Base-by-base conservation (phyloP, 2,888 invertebrate species). In the Caenorhabditis plicata region DNA sequence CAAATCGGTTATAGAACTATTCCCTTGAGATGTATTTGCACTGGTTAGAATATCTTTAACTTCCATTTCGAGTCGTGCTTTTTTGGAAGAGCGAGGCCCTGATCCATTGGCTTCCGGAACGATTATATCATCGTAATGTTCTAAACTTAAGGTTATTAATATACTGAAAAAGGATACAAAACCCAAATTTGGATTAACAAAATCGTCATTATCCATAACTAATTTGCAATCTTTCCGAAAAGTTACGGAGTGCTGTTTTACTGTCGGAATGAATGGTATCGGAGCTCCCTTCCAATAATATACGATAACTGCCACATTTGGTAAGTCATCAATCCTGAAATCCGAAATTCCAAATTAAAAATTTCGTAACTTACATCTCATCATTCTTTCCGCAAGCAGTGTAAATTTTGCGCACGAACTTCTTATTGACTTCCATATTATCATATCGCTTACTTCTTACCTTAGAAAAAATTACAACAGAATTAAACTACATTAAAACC, bases 251-350 rank as follows among this genome's bases (percentile, higher is more conserved):
- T 55, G 54, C 27, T 61, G 61, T 23, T 55, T 54, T 20, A 39
- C 43, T 4, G 19, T 25, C 17, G 61, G 61, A 4, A 39, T 44
- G 22, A 61, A 61, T 13, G 25, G 33, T 11, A 61, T 55, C 11
- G 72, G 69, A 3, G 68, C 70, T 8, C 64, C 65, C 48, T 73
- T 73, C 73, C 73, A 73, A 38, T 48, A 67, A 40, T 73, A 73
- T 1, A 62, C 57, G 31, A 73, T 62, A 0, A 73, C 62, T 2
- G 68, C 68, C 23, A 63, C 35, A 17, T 52, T 32, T 3, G 61
- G 58, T 7, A 47, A 54, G n/a, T 54, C 61, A 5, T 43, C 47
- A 13, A 54, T 53, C 15, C 47, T 51, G 26, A 4, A 36, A 45
- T 39, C 15, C 19, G 20, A 26, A 5, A 19, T 19, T 35, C 13